These are phyloP conservation scores for Tenthredo livida DNA, from an alignment of 2,888 invertebrate species.

Conservation along the genomic window DNA sequence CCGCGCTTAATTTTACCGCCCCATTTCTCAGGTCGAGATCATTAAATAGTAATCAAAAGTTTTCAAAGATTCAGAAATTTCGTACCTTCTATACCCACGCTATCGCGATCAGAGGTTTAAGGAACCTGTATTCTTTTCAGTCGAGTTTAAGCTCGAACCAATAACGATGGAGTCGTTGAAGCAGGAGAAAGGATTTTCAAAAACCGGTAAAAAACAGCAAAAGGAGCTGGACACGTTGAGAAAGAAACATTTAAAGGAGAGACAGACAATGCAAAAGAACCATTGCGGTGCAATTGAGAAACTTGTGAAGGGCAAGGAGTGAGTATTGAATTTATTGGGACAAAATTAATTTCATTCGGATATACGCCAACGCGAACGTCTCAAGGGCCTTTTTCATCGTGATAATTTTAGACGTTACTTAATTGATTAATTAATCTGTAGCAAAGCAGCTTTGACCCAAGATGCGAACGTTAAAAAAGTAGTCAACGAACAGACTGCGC, in stretches of 20 bases:
- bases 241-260: conserved; percentile 83
- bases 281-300: conserved; percentile 82
- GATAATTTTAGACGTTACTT: neutral
- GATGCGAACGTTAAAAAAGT: conserved; percentile 77
- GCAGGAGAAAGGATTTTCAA: conserved; percentile 80
- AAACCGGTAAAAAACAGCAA: conserved; percentile 82
- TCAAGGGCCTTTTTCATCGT: neutral
- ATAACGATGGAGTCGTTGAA: conserved; percentile 79
- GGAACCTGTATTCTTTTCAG: conserved; percentile 58
- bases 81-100: neutral
- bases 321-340: conserved; percentile 60
- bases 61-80: neutral
- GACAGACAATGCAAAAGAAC: conserved; percentile 81
- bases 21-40: neutral
- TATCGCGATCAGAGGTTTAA: neutral
- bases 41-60: neutral
- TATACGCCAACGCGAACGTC: neutral
- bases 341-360: conserved; percentile 10
- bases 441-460: conserved; percentile 73
- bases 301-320: conserved; percentile 82
- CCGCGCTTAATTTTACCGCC: neutral
- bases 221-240: conserved; percentile 83
- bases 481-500: conserved; percentile 82
- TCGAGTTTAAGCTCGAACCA: conserved; percentile 74
- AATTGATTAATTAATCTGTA: conserved; percentile 58